Conservation (phyloP, 2,797 vertebrate species). For the Sebastes oblongus region DNA sequence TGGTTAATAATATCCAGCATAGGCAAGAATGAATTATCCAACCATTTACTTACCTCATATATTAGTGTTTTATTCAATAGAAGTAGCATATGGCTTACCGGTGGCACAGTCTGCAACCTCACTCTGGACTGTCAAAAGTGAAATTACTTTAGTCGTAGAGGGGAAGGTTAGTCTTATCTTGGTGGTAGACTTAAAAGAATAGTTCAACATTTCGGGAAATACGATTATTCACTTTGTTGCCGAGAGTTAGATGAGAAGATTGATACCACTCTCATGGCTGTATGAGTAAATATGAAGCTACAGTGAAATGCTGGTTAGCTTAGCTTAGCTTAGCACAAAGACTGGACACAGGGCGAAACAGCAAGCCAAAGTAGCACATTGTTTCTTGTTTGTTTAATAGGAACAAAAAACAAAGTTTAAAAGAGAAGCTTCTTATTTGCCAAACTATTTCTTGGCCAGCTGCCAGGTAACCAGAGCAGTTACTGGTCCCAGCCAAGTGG, state of each 20-base stretch:
- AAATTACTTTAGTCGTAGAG: slow-evolving; percentile 11
- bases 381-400: too few species aligned
- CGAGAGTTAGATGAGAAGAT: not conserved
- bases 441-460: too few species aligned
- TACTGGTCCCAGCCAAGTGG: too few species aligned
- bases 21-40: slow-evolving; percentile 38
- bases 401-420: too few species aligned
- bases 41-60: slow-evolving; percentile 33
- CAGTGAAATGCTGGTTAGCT: not conserved
- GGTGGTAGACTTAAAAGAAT: not conserved
- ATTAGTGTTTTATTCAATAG: slow-evolving; percentile 21
- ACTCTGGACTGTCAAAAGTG: slow-evolving; percentile 43
- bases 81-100: slow-evolving; percentile 63
- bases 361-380: not conserved
- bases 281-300: not conserved
- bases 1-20: slow-evolving; percentile 51
- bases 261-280: not conserved
- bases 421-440: too few species aligned
- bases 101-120: slow-evolving; percentile 60
- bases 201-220: slow-evolving; percentile 1
- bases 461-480: too few species aligned
- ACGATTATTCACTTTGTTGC: not conserved
- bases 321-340: not conserved
- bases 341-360: not conserved
- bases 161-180: not conserved